These are phyloP conservation scores for Aporophyla nigra DNA, from an alignment of 2,888 invertebrate species.

Conservation along the genomic window DNA sequence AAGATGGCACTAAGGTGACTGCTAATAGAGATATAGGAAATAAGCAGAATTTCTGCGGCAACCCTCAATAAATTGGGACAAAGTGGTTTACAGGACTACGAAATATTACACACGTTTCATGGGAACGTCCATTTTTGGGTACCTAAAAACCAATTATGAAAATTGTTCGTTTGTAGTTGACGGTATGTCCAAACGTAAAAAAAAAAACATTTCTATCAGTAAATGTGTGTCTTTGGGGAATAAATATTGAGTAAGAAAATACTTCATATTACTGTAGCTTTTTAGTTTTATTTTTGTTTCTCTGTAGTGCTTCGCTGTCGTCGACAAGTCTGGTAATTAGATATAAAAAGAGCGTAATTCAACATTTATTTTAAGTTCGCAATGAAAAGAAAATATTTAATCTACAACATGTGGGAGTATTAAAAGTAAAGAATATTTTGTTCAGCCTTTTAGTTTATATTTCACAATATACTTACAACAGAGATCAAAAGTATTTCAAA, in stretches of 20 bases:
- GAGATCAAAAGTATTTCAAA: neutral
- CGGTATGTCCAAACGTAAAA: neutral
- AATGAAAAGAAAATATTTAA: conserved; percentile 12
- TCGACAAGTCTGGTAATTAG: conserved; percentile 16
- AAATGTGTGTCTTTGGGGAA: neutral
- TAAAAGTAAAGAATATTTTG: neutral
- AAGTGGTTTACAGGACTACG: neutral
- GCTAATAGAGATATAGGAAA: neutral
- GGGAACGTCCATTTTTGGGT: neutral
- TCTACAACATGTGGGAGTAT: neutral
- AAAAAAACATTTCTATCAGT: neutral
- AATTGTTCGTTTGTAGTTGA: neutral
- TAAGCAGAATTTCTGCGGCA: neutral
- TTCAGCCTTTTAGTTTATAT: conserved; percentile 2
- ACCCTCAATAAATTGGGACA: neutral
- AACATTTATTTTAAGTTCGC: conserved; percentile 5
- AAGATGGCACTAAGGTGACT: neutral
- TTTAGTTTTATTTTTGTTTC: conserved; percentile 36
- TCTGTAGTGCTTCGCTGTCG: neutral
- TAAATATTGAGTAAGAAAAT: conserved; percentile 23
- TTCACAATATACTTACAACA: neutral
- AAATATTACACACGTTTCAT: neutral
- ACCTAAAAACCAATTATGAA: conserved; percentile 6
- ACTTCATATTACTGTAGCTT: neutral
- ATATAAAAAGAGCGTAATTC: neutral